A percentile compares a stretch with the other conserved stretches of the same genome.
These are phyloP conservation scores for Cacoxenus indagator DNA, from an alignment of 2,888 invertebrate genomes.

Conservation along the genomic window DNA sequence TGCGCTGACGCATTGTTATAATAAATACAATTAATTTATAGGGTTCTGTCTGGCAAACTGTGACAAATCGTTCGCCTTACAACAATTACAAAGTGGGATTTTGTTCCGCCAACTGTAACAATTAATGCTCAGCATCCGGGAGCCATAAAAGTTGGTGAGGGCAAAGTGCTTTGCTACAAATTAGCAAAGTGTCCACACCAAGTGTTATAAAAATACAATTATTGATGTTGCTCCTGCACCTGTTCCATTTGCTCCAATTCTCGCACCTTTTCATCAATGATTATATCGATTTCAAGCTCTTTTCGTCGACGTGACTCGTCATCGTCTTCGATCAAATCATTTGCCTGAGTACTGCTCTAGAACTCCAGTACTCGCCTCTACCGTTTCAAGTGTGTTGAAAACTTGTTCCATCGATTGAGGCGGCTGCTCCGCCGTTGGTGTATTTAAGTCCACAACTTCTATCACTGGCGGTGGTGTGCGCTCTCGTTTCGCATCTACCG, in stretches of 20 bases:
- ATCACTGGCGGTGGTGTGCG: conserved; percentile 41
- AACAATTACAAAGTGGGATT: conserved; percentile 33
- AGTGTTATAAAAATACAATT: neutral
- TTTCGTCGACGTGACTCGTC: conserved; percentile 60
- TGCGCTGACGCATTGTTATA: neutral
- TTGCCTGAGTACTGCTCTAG: too few relatives aligned
- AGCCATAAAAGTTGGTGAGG: neutral
- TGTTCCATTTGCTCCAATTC: conserved; percentile 64
- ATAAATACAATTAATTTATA: conserved; percentile 43
- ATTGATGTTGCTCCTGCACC: conserved; percentile 36
- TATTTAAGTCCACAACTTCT: conserved; percentile 67
- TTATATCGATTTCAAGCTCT: conserved; percentile 69
- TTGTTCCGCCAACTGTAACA: neutral
- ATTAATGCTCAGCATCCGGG: neutral
- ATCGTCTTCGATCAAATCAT: conserved; percentile 37
- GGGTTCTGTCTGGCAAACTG: conserved; percentile 27
- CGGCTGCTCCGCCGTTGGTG: conserved; percentile 53
- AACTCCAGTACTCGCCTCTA: neutral
- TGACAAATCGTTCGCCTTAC: conserved; percentile 18
- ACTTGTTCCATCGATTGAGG: conserved; percentile 13
- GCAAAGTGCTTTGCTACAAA: neutral
- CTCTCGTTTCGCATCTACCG: conserved; percentile 65
- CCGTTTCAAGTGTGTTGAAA: conserved; percentile 17
- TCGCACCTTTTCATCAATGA: conserved; percentile 69
- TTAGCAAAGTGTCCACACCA: neutral